Conservation (phyloP, 1,140 invertebrate genomes). For the Lysiphlebus fabarum region DNA sequence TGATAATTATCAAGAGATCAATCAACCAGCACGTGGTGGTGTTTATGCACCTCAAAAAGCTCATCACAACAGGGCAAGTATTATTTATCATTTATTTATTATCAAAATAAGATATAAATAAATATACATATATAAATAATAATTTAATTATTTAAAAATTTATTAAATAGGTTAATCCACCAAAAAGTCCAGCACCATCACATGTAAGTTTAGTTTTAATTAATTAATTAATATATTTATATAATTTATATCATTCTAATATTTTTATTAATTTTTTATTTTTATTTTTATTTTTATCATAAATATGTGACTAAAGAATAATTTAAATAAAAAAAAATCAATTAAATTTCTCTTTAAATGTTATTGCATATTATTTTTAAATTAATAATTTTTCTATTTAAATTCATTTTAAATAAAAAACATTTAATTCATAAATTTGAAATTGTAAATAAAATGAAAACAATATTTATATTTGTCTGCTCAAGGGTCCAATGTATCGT, state of each 20-base stretch:
- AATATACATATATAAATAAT: slow-evolving; percentile 27
- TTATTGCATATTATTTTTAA: too few species aligned
- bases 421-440: not conserved
- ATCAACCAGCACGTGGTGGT: slow-evolving; percentile 66
- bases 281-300: slow-evolving; percentile 14
- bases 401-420: slow-evolving; percentile 18
- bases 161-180: slow-evolving; percentile 18
- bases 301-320: not conserved
- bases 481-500: slow-evolving; percentile 50
- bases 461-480: slow-evolving; percentile 33
- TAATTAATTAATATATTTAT: too few species aligned
- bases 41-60: slow-evolving; percentile 68
- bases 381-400: slow-evolving; percentile 17
- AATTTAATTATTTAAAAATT: slow-evolving; percentile 27
- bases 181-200: slow-evolving; percentile 40
- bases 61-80: slow-evolving; percentile 48
- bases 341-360: too few species aligned
- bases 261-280: too few species aligned
- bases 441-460: slow-evolving; percentile 14
- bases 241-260: too few species aligned
- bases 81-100: too few species aligned
- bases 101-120: too few species aligned
- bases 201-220: too few species aligned
- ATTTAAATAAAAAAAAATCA: too few species aligned
- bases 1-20: slow-evolving; percentile 64